phyloP scores from a whole-genome alignment of 2,113 vertebrate species.

The Mohoua ochrocephala region DNA sequence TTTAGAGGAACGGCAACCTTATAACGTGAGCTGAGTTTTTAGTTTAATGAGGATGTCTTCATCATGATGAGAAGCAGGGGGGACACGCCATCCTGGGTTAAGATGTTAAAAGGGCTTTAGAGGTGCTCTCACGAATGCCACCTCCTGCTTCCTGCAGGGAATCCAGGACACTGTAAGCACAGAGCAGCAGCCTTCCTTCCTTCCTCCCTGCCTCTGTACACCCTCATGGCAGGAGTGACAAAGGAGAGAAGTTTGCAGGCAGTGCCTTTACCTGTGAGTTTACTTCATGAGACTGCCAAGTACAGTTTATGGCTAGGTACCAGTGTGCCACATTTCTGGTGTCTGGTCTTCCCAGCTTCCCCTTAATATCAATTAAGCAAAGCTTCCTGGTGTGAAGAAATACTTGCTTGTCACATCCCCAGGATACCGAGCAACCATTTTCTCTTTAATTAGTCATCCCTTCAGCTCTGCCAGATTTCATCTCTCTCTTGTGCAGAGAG shows the following conservation, averaged over 20 bases:
- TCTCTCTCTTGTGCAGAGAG: not conserved
- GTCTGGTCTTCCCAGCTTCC: not conserved
- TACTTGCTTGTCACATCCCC: not conserved
- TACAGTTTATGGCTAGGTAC: not conserved
- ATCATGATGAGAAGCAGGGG: not conserved
- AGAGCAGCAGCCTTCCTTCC: not conserved
- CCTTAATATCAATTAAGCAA: not conserved
- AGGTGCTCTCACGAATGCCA: not conserved
- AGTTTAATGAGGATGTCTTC: not conserved
- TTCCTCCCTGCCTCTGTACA: not conserved
- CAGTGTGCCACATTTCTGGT: not conserved
- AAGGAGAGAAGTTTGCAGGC: not conserved
- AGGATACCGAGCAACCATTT: not conserved
- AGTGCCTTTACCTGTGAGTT: not conserved
- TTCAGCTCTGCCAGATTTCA: not conserved
- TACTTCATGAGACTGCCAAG: not conserved
- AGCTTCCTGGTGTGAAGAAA: not conserved
- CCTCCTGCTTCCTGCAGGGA: not conserved
- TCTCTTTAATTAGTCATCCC: not conserved
- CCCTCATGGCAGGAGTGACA: not conserved
- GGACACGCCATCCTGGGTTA: fast-evolving
- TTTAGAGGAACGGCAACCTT: not conserved
- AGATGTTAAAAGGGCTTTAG: not conserved
- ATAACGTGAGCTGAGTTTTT: not conserved
- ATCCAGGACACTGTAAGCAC: not conserved